Conservation (phyloP, 1,140 invertebrate genomes). For the Lasaia peninsularis region DNA sequence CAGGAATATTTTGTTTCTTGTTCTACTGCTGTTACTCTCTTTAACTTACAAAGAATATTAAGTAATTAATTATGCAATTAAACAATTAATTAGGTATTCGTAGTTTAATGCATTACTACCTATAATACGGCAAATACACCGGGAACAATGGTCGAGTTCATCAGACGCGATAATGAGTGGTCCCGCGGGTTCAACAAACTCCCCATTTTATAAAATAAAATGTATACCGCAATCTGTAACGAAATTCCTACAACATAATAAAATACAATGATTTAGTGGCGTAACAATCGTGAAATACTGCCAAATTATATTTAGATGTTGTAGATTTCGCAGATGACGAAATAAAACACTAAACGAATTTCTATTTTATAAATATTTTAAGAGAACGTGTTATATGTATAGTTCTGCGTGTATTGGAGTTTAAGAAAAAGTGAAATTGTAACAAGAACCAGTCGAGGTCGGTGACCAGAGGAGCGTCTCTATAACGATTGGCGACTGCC, state of each 20-base stretch:
- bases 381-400: slow-evolving; percentile 24
- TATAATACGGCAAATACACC: slow-evolving; percentile 39
- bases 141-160: slow-evolving; percentile 70
- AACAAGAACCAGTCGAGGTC: slow-evolving; percentile 70
- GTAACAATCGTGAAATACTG: slow-evolving; percentile 29
- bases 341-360: slow-evolving; percentile 4
- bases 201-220: slow-evolving; percentile 62
- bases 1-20: neutral
- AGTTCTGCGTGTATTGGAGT: slow-evolving; percentile 30
- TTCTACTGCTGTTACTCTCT: neutral
- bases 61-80: neutral
- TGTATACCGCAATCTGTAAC: slow-evolving; percentile 54
- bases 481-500: slow-evolving; percentile 49
- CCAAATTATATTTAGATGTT: slow-evolving; percentile 4
- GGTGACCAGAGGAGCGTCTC: slow-evolving; percentile 58
- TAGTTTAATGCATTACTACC: slow-evolving; percentile 5
- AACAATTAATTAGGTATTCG: slow-evolving; percentile 26
- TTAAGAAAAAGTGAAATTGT: slow-evolving; percentile 70
- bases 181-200: slow-evolving; percentile 72
- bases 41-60: neutral
- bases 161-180: slow-evolving; percentile 69
- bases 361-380: slow-evolving; percentile 18
- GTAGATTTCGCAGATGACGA: neutral
- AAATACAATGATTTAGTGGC: slow-evolving; percentile 21
- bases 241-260: slow-evolving; percentile 31